Base-by-base conservation (phyloP, 2,113 vertebrate species). In the Rhodinocichla rosea region DNA sequence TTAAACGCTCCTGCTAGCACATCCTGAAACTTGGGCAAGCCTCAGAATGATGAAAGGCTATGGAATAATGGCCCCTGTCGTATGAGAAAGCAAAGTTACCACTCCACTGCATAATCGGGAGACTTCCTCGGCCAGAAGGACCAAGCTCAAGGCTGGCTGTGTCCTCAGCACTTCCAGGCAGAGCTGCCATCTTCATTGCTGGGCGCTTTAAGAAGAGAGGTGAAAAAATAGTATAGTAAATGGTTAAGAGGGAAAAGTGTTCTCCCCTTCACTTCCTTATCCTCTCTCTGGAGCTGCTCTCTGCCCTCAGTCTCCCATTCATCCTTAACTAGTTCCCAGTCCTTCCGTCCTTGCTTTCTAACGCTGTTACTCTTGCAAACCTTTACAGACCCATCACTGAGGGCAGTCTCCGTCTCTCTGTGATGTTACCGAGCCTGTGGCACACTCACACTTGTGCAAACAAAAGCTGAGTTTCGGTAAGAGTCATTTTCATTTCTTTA, bases 111-210 rank as follows among this genome's bases (percentile, higher is more conserved):
- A 93, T 63, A 95, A 95, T 79, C 70, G 1, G 91, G 80, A 80
- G 93, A 35, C 84, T 95, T 96, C 96, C 93, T 95, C 86, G 8
- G 89, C 87, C 91, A 94, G 96, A 92, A 89, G 94, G 89, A 89
- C 85, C 75, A 84, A 91, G 76, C 83, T 95, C 70, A 20, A 82
- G 71, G 95, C 96, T 95, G 91, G 84, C 95, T 94, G 96, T 73
- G 91, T 96, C 95, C 92, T 96, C 95, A 95, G 90, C 89, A 97
- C 90, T 71, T 93, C 92, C 93, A 76, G 83, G 91, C 91, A 80
- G 87, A 94, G 53, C 1, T 47, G 79, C 96, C 76, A 68, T 90
- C 91, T 56, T 87, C 91, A 32, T 45, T 92, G 81, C 71, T 62
- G 92, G 92, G 84, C 27, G 8, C 92, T 95, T 95, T 68, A 80